These are phyloP conservation scores for Neelides sp. DNA, from an alignment of 1,140 invertebrate genomes.

Conservation along the genomic window DNA sequence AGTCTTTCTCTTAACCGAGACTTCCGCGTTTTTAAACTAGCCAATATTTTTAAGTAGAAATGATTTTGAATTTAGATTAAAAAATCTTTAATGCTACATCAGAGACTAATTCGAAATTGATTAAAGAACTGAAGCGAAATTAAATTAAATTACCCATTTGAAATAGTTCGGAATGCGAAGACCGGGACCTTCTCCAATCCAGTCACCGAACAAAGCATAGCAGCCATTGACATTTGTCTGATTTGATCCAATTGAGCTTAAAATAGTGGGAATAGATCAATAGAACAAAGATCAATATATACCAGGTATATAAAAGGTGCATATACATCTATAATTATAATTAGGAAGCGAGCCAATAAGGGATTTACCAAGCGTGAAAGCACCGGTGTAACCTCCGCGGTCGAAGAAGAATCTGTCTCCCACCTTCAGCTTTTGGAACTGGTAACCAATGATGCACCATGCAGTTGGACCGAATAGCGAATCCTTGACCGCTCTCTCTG, in stretches of 20 bases:
- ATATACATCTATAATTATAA: no score
- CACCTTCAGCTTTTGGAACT: slow-evolving; percentile 33
- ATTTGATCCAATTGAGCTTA: slow-evolving; percentile 32
- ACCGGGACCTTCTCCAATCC: slow-evolving; percentile 18
- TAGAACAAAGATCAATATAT: not conserved
- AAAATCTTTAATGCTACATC: no score
- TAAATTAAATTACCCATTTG: slow-evolving; percentile 13
- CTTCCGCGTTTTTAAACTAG: no score
- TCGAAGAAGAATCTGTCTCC: slow-evolving; percentile 37
- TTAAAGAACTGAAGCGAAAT: not conserved
- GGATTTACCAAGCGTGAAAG: slow-evolving; percentile 34
- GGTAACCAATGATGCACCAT: slow-evolving; percentile 34
- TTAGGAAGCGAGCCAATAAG: not conserved
- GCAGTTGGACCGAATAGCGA: slow-evolving; percentile 37
- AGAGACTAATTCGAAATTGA: no score
- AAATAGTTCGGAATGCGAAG: slow-evolving; percentile 22
- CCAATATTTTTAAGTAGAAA: no score
- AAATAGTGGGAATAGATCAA: not conserved
- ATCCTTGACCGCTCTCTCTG: slow-evolving; percentile 34
- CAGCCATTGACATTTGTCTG: slow-evolving; percentile 28
- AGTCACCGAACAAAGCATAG: slow-evolving; percentile 29
- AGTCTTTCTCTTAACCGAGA: no score
- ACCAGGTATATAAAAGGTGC: no score
- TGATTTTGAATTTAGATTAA: no score
- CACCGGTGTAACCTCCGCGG: slow-evolving; percentile 32